Evolutionary conservation across 1,140 invertebrate species (phyloP), one percentile per base, ranked within the genome.

Genomic region (Drosophila sproati): DNA sequence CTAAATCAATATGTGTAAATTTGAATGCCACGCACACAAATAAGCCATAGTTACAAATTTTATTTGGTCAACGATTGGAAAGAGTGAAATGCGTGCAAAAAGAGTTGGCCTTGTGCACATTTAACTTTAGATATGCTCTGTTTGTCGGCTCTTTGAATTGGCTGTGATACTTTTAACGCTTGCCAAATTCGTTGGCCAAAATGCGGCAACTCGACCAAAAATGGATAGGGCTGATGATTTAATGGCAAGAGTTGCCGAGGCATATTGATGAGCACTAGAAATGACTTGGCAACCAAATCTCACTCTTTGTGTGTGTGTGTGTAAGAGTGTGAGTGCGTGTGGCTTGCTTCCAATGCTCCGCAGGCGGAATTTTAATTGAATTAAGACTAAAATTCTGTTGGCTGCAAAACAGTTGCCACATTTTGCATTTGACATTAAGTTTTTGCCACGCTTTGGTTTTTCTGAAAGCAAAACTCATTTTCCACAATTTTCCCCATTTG

Each of bases 171-270:
- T 54, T 73, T 73, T 45, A 68, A 68, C 34, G 62, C 64, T 60
- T 73, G 71, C 71, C 71, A 73, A 73, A 73, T 39, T 66, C 32
- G 68, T 45, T 28, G n/a, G 48, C 66, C 45, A 52, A 69, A 69
- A 70, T 10, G 5, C 55, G 47, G 54, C 64, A 73, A 61, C 41
- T 61, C 31, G 43, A 37, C 70, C 71, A 3, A 52, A 73, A 69
- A 73, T 73, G 71, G 71, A 69, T 64, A 73, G 69, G 71, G 56
- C 71, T 61, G 34, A 73, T 73, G 71, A 69, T 69, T 73, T 69
- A 73, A 69, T 69, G 71, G 64, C 71, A 50, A 68, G 39, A 55
- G 29, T 55, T 41, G 12, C 35, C 41, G 41, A 32, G 35, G 56
- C 71, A 69, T 69, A 73, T 73, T 69, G 69, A 73, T 73, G 71